These are phyloP conservation scores for Plusia festucae DNA, from an alignment of 2,888 invertebrate genomes.

Conservation along the genomic window DNA sequence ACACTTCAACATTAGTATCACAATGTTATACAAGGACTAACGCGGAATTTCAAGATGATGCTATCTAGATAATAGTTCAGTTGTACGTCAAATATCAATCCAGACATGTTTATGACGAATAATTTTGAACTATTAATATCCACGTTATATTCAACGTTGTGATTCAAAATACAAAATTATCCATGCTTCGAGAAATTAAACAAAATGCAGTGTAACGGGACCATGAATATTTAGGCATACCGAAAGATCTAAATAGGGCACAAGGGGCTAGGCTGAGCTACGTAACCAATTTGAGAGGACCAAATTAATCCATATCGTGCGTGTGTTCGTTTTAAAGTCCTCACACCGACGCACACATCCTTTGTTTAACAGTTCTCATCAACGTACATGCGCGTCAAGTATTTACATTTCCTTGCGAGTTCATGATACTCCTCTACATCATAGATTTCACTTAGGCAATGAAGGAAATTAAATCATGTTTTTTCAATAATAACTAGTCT, in stretches of 20 bases:
- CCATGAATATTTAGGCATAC: neutral
- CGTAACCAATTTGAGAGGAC: conserved; percentile 13
- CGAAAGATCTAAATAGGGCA: neutral
- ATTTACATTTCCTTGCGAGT: neutral
- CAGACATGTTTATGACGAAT: neutral
- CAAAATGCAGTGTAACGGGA: neutral
- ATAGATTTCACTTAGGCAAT: neutral
- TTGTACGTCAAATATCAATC: neutral
- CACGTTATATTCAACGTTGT: neutral
- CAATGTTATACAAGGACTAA: neutral
- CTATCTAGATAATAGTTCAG: neutral
- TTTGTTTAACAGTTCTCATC: neutral
- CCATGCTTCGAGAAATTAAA: neutral
- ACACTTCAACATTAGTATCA: neutral
- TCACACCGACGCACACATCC: neutral
- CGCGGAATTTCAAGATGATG: neutral
- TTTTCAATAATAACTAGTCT: no score
- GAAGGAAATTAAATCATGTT: neutral
- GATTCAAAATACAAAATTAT: neutral
- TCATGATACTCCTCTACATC: neutral
- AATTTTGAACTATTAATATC: neutral
- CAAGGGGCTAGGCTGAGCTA: neutral
- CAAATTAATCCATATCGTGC: conserved; percentile 8
- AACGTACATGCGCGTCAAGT: neutral
- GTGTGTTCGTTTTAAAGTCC: neutral